These are phyloP conservation scores for Melanaphis sacchari DNA, from an alignment of 1,140 invertebrate genomes.

Conservation along the genomic window DNA sequence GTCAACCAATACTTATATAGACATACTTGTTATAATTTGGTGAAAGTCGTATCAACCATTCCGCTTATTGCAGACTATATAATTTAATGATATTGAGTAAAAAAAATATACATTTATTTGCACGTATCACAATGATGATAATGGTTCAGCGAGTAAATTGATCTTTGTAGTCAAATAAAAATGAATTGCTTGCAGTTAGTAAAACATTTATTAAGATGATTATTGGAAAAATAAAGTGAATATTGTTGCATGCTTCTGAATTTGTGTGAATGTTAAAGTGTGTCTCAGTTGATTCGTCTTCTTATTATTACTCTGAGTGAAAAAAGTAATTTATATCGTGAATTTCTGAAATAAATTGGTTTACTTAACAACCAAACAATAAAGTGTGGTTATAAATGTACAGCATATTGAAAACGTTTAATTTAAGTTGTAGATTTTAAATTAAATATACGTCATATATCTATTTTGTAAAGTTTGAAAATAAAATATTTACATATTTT, in stretches of 20 bases:
- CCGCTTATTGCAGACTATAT: background rate
- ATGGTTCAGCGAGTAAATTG: background rate
- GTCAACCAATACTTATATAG: background rate
- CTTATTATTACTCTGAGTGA: background rate
- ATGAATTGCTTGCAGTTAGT: background rate
- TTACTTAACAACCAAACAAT: background rate
- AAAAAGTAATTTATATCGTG: background rate
- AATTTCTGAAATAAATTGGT: background rate
- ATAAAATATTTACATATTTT: slow-evolving; percentile 1
- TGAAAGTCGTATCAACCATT: too few relatives aligned
- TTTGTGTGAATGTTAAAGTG: background rate
- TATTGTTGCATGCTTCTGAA: background rate
- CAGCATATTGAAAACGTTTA: background rate
- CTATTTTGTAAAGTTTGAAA: background rate
- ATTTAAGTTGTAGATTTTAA: background rate
- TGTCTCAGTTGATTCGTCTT: background rate
- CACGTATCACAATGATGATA: background rate
- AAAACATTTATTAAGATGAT: background rate
- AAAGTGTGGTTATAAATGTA: background rate
- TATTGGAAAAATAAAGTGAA: background rate
- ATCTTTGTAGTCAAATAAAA: background rate
- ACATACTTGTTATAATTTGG: background rate
- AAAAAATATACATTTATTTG: background rate
- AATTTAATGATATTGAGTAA: background rate
- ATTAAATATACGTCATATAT: background rate